phyloP scores from a whole-genome alignment of 2,113 vertebrate species.

The Martes martes region DNA sequence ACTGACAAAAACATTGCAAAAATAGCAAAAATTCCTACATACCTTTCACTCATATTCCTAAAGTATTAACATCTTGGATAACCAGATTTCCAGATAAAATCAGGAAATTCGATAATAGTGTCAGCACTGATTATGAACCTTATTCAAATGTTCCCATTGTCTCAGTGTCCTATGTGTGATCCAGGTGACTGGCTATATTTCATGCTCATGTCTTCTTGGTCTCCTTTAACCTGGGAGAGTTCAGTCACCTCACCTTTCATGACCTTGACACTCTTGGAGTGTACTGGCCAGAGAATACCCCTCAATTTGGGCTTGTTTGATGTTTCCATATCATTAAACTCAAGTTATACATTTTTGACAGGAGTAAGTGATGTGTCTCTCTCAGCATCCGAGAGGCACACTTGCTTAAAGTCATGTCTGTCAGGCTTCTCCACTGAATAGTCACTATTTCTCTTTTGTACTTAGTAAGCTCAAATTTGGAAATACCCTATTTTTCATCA shows the following conservation, averaged over 20 bases:
- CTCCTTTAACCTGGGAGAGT: not conserved
- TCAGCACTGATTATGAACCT: not conserved
- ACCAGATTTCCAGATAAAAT: not conserved
- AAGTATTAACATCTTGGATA: not conserved
- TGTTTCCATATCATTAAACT: not conserved
- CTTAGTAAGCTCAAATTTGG: not conserved
- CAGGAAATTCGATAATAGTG: not conserved
- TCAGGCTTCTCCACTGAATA: not conserved
- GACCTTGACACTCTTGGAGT: not conserved
- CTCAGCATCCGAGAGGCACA: not conserved
- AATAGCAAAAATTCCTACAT: not conserved
- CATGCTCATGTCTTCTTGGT: not conserved
- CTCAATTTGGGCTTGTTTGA: not conserved
- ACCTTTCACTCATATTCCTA: not conserved
- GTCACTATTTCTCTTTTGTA: not conserved
- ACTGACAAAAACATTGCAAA: not conserved
- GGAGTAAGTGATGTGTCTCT: not conserved
- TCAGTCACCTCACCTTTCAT: not conserved
- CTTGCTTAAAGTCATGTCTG: not conserved
- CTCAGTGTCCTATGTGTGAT: not conserved
- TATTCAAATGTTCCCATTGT: not conserved
- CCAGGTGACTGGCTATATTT: not conserved
- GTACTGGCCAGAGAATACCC: not conserved
- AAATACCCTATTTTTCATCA: not conserved
- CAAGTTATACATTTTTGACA: not conserved